Percentiles rank a stretch among this genome's conserved stretches.
These are phyloP conservation scores for Apodemia zela DNA, from an alignment of 2,888 invertebrate species.

Conservation along the genomic window DNA sequence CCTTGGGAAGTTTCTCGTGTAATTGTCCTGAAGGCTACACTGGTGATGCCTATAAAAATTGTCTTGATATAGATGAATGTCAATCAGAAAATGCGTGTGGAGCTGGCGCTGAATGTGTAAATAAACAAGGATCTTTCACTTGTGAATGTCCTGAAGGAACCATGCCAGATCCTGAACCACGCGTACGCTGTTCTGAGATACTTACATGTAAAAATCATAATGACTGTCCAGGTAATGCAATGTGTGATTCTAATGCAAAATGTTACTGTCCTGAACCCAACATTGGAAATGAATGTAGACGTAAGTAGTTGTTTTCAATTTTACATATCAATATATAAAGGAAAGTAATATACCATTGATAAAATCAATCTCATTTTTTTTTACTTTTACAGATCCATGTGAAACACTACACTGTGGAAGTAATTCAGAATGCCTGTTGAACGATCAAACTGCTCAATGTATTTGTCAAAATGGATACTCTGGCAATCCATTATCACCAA, in stretches of 20 bases:
- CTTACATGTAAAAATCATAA: constrained; percentile 87
- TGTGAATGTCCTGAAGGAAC: constrained; percentile 92
- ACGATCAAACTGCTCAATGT: constrained; percentile 91
- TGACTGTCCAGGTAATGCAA: constrained; percentile 94
- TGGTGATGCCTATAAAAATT: constrained; percentile 90
- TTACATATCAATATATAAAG: not conserved
- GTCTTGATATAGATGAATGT: constrained; percentile 92
- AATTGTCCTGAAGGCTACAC: constrained; percentile 91
- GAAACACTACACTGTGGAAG: constrained; percentile 91
- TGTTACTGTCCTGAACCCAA: constrained; percentile 96
- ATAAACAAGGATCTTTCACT: constrained; percentile 86
- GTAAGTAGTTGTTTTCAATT: constrained; percentile 75
- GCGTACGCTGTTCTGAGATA: constrained; percentile 89
- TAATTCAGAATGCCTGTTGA: constrained; percentile 93
- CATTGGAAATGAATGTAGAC: constrained; percentile 94
- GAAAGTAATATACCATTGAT: not conserved
- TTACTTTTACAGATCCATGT: constrained; percentile 88
- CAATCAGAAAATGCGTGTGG: constrained; percentile 86
- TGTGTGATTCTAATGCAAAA: constrained; percentile 88
- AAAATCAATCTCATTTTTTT: not conserved
- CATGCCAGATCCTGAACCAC: constrained; percentile 91
- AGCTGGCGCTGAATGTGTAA: constrained; percentile 88
- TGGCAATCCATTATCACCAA: constrained; percentile 82
- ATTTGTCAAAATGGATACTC: constrained; percentile 91
- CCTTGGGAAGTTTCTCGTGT: constrained; percentile 89